Evolutionary conservation across 2,888 invertebrate species (phyloP).

Genomic region (Teinopalpus imperialis): DNA sequence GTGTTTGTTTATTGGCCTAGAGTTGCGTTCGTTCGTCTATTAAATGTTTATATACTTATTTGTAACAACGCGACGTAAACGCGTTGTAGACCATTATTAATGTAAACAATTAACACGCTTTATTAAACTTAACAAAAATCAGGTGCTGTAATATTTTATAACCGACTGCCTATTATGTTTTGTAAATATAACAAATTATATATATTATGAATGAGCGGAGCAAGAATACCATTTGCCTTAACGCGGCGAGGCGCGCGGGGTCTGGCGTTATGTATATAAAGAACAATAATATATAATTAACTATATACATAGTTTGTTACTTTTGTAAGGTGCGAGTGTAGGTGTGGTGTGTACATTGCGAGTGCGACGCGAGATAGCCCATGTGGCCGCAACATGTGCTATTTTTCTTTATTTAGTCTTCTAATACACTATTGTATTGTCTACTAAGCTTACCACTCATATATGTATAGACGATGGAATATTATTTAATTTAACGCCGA

Average conservation of each 20-base stretch:
- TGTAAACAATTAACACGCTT: conserved; percentile 60
- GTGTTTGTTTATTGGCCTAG: conserved; percentile 62
- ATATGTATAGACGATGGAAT: conserved; percentile 75
- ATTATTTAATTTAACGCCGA: conserved; percentile 76
- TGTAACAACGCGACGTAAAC: conserved; percentile 36
- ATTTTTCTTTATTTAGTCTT: conserved; percentile 72
- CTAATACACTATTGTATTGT: conserved; percentile 73
- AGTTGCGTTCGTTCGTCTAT: conserved; percentile 50
- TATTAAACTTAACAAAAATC: conserved; percentile 60
- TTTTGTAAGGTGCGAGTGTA: conserved; percentile 72
- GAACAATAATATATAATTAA: conserved; percentile 70
- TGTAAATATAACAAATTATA: conserved; percentile 73
- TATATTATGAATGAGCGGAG: conserved; percentile 55
- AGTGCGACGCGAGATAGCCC: conserved; percentile 44
- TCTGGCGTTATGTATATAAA: conserved; percentile 72
- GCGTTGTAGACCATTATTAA: conserved; percentile 44
- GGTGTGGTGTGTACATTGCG: conserved; percentile 60
- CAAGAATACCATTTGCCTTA: conserved; percentile 65
- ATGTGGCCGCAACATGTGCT: conserved; percentile 56
- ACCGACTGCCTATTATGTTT: conserved; percentile 67
- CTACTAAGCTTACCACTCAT: conserved; percentile 81
- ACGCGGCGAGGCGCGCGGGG: conserved; percentile 58
- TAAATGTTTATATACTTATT: conserved; percentile 45
- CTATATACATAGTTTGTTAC: conserved; percentile 74
- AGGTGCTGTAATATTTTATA: conserved; percentile 59